Evolutionary conservation across 1,140 invertebrate genomes (phyloP).

Genomic region (Panagrolaimus sp.): DNA sequence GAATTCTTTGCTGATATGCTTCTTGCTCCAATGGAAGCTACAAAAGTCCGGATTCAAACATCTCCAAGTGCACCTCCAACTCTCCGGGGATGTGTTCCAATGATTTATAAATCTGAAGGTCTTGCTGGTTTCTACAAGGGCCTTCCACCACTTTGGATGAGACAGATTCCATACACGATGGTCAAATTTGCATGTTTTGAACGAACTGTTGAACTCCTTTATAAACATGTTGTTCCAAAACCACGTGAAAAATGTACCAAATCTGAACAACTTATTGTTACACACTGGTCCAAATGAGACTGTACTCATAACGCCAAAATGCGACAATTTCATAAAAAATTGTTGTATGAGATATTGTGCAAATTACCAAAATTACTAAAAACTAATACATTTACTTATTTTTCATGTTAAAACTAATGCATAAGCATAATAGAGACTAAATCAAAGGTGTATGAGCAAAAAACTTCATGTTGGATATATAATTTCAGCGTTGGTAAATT

Average conservation of each 20-base stretch:
- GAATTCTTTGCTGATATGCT: conserved; percentile 99
- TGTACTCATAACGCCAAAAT: too few species aligned
- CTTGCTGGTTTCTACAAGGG: conserved; percentile 63
- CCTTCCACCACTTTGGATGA: conserved; percentile 88
- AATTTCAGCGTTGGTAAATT: too few species aligned
- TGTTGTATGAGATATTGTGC: too few species aligned
- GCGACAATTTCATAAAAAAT: too few species aligned
- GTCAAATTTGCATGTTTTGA: conserved; percentile 99
- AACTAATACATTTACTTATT: too few species aligned
- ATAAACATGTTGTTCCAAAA: conserved; percentile 86
- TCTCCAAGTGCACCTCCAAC: conserved; percentile 85
- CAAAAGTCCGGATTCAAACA: conserved; percentile 94
- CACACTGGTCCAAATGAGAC: too few species aligned
- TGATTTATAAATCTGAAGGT: conserved; percentile 68
- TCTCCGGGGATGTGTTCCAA: conserved; percentile 79
- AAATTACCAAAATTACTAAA: too few species aligned
- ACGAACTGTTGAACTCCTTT: conserved; percentile 87
- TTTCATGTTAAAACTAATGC: too few species aligned
- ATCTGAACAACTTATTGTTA: conserved; percentile 85
- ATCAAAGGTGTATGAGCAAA: too few species aligned
- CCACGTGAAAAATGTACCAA: conserved; percentile 84
- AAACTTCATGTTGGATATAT: too few species aligned
- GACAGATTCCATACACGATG: conserved; percentile 98
- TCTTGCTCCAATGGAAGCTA: conserved; percentile 93
- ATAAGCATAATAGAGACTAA: too few species aligned